phyloP scores from a whole-genome alignment of 2,797 vertebrate genomes.

The Pipistrellus pygmaeus region DNA sequence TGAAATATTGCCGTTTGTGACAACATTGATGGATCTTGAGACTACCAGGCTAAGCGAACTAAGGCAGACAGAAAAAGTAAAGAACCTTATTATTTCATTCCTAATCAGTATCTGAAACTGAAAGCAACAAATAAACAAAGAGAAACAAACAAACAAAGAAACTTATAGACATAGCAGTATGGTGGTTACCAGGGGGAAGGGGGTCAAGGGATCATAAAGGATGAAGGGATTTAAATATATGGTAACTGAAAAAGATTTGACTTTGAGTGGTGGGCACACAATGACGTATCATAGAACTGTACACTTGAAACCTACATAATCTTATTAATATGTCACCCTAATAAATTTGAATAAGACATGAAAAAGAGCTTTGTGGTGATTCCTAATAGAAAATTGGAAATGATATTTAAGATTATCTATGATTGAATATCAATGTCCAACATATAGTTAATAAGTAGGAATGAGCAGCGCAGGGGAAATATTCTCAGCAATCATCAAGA shows the following conservation, averaged over 20 bases:
- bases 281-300: not conserved
- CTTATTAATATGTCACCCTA: not conserved
- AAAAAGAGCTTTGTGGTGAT: not conserved
- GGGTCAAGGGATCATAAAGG: not conserved
- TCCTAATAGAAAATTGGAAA: not conserved
- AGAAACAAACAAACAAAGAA: not conserved
- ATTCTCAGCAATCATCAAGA: not conserved
- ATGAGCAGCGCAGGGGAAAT: not conserved
- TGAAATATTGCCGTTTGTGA: not conserved
- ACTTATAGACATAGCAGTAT: not conserved
- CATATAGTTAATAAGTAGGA: not conserved
- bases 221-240: not conserved
- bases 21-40: not conserved
- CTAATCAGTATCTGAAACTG: not conserved
- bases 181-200: not conserved
- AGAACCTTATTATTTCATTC: not conserved
- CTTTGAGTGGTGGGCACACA: not conserved
- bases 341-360: not conserved
- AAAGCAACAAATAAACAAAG: not conserved
- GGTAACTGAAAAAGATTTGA: not conserved
- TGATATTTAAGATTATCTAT: not conserved
- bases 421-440: not conserved
- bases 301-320: not conserved
- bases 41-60: not conserved
- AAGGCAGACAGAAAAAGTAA: not conserved